Conservation (phyloP, 2,113 vertebrate genomes). For the Embiotoca jacksoni region DNA sequence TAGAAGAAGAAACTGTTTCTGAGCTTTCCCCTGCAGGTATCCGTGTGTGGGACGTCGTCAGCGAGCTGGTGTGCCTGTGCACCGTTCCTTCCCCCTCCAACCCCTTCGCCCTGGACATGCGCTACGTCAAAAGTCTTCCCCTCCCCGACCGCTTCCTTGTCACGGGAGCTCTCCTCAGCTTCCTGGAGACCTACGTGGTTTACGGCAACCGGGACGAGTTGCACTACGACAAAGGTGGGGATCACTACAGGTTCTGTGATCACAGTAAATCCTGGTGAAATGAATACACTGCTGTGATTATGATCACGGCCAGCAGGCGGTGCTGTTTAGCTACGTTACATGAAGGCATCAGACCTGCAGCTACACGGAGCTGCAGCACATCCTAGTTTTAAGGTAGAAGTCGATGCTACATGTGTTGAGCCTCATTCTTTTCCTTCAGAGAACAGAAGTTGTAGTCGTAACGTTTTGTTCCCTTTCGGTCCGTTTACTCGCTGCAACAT, state of each 20-base stretch:
- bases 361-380: no score
- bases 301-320: constrained; percentile 44
- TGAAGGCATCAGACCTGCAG: not conserved
- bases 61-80: constrained; percentile 85
- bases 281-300: not conserved
- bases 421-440: no score
- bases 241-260: not conserved
- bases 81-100: constrained; percentile 84
- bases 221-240: constrained; percentile 79
- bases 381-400: not conserved
- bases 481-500: no score
- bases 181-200: constrained; percentile 83
- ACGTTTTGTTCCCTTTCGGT: no score
- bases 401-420: no score
- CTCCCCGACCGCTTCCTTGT: constrained; percentile 82
- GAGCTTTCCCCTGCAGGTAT: constrained; percentile 62
- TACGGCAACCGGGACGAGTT: constrained; percentile 78
- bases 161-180: constrained; percentile 83
- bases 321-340: constrained; percentile 45
- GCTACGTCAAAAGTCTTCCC: constrained; percentile 83
- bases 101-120: constrained; percentile 85
- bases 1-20: not conserved
- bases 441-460: no score
- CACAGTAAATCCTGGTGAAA: not conserved
- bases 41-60: constrained; percentile 84